Conservation (phyloP, 2,888 invertebrate species). For the Polymixis flavicincta region DNA sequence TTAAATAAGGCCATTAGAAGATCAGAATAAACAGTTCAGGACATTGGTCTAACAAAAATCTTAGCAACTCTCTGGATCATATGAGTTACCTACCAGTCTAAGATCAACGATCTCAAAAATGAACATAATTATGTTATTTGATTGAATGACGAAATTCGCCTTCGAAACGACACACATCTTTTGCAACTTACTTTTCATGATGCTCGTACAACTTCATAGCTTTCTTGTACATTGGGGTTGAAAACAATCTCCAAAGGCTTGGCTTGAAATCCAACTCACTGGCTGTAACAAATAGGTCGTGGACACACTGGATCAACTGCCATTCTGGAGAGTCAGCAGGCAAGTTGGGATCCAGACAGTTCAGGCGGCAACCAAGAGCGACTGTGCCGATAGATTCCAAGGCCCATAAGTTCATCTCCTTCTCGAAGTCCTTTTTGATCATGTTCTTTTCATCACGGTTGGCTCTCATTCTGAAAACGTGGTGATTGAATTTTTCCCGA, state of each 20-base stretch:
- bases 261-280: slow-evolving; percentile 79
- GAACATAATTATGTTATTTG: too few species aligned
- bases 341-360: slow-evolving; percentile 79
- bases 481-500: not conserved
- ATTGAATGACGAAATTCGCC: not conserved
- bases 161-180: too few species aligned
- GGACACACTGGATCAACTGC: slow-evolving; percentile 78
- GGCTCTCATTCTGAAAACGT: slow-evolving; percentile 86
- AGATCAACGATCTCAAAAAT: not conserved
- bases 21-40: too few species aligned
- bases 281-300: slow-evolving; percentile 72
- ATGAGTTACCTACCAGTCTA: not conserved
- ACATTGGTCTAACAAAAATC: not conserved
- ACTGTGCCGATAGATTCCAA: slow-evolving; percentile 89
- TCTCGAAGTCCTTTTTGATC: slow-evolving; percentile 89
- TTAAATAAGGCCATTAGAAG: not conserved
- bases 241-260: slow-evolving; percentile 75
- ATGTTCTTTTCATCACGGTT: slow-evolving; percentile 88
- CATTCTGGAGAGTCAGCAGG: slow-evolving; percentile 79
- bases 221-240: slow-evolving; percentile 76
- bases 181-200: slow-evolving; percentile 75
- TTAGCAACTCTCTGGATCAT: not conserved
- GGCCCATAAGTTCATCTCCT: slow-evolving; percentile 92
- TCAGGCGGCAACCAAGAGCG: slow-evolving; percentile 81
- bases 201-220: slow-evolving; percentile 80